Evolutionary conservation across 2,113 vertebrate genomes (phyloP), one percentile per base, ranked within the genome.

Genomic region (Myotis brandtii): DNA sequence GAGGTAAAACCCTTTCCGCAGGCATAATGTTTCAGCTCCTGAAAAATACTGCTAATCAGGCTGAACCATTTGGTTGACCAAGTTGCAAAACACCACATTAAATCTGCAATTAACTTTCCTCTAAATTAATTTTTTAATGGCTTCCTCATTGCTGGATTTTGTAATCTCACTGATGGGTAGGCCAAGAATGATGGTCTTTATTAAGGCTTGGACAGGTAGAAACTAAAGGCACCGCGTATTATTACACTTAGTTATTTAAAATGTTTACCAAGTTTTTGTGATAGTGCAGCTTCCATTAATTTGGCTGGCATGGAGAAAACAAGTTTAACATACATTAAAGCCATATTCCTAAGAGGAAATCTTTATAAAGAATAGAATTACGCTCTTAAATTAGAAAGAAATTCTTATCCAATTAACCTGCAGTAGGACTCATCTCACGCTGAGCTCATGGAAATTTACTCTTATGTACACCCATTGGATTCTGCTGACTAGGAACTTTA

Each of bases 101-200:
- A 97, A 73, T 95, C 84, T 88, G 77, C 67, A 97, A 97, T 97
- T 96, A 97, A 93, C 80, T 97, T 93, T 92, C 89, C 80, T 95
- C 93, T 94, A 97, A 96, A 97, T 98, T 97, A 97, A 97, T 95
- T 92, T 97, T 94, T 85, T 92, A 94, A 96, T 86, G 86, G 64
- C 93, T 97, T 95, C 67, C 82, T 96, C 66, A 77, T 97, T 94
- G 89, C 75, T 93, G 95, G 69, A 86, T 96, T 97, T 91, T 93
- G 83, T 97, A 97, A 96, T 77, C 72, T 91, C 73, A 32, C 34
- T 90, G 89, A 79, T 64, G 59, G 81, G 69, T 64, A 95, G 88
- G 90, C 79, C 81, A 89, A 97, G 86, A 95, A 96, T 93, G 80
- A 95, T 82, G 87, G 86, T 89, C 75, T 96, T 89, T 92, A 96